Base-by-base conservation (phyloP, 2,797 vertebrate species). In the Eremophila alpestris region DNA sequence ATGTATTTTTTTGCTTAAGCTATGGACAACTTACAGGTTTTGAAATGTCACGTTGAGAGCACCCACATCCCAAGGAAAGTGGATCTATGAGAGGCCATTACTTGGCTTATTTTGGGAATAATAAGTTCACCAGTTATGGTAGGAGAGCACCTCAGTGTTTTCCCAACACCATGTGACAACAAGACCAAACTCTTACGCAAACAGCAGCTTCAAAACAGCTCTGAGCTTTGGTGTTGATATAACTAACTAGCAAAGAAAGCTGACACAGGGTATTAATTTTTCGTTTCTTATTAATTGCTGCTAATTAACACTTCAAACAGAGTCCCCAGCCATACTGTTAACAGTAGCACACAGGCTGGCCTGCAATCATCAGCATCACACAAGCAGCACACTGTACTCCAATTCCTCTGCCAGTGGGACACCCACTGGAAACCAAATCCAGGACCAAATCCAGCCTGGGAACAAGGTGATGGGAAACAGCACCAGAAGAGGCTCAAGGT, bases 241-340 rank as follows among this genome's bases (percentile, higher is more conserved):
- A 91, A 94, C 90, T 89, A 95, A 94, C 92, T 13, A 75, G 65
- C 79, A 92, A 68, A 93, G 76, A 87, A 95, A 86, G 78, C 69
- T 81, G 87, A 96, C 86, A 70, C 8, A 71, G 68, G 64, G 81
- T 88, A 91, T 94, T 96, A 78, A 87, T 96, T 96, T 93, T 96
- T 95, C 78, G 76, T 67, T 95, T 85, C 89, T 77, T 81, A 90
- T 94, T 96, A 96, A 96, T 90, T 95, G 93, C 95, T 93, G 93
- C 93, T 96, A 95, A 96, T 96, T 96, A 95, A 88, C 89, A 93
- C 85, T 94, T 96, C 95, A 96, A 94, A 92, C 82, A 54, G 76
- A 94, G 62, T 96, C 95, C 91, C 87, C 91, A 95, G 91, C 85
- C 91, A 62, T 75, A 30, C 23, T 48, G 85, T 45, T 88, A 91